Evolutionary conservation across 2,888 invertebrate species (phyloP), one percentile per base, ranked within the genome.

Genomic region (Agelastica alni): DNA sequence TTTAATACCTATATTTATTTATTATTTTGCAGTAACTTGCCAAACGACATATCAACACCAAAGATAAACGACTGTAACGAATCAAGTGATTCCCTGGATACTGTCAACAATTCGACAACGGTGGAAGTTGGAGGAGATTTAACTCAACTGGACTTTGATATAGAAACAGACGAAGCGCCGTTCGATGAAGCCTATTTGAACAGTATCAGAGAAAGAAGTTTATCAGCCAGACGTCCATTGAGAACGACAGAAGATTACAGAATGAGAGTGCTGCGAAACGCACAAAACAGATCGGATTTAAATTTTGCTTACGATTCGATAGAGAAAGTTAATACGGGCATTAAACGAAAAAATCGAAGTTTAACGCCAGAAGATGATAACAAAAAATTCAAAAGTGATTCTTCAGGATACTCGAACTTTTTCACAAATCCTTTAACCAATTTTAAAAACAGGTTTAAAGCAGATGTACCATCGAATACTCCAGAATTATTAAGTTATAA

Each of bases 401-500:
- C 63, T 1, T 53, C 68, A 1, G 64, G 68, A 7, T 63, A 73
- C 13, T 60, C 67, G 7, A 68, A 69, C 2, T 69, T 70, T 30
- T 64, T 75, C 12, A 61, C 71, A 9, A 74, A 69, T 44, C 74
- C 75, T 3, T 58, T 75, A 39, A 58, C 56, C 4, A 66, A 56
- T 52, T 56, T 76, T 4, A 69, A 61, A 42, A 67, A 61, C 32
- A 63, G 63, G 34, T 71, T 73, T 28, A 56, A 58, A 3, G 54
- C 62, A 6, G 65, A 68, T 4, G 58, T 63, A 22, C 54, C 61
- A 3, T 66, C 70, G 0, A 73, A 72, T 55, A 74, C 73, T 1
- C 75, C 75, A 4, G 74, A 72, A 61, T 52, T 75, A 22, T 70
- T 72, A 0, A 67, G 67, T 3, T 75, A 72, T 41, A 74, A 69